phyloP scores from a whole-genome alignment of 2,113 vertebrate genomes.

The Dicaeum eximium region DNA sequence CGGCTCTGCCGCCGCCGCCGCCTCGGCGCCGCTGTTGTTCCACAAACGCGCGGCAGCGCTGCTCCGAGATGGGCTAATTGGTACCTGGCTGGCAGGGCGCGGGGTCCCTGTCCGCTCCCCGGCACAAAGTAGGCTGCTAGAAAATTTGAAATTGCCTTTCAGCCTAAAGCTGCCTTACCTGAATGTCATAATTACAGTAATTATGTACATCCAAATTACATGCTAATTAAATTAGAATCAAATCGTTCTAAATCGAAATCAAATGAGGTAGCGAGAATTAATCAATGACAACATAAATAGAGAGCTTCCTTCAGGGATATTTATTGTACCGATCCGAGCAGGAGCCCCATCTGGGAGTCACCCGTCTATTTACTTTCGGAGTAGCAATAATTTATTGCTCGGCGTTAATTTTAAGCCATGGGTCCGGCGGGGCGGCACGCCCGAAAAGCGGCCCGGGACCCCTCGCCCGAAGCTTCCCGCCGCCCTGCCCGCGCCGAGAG shows the following conservation, averaged over 20 bases:
- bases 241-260: slow-evolving; percentile 90
- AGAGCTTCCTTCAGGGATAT: slow-evolving; percentile 84
- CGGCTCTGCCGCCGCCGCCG: not conserved
- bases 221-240: slow-evolving; percentile 91
- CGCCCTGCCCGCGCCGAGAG: no score
- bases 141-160: slow-evolving; percentile 83
- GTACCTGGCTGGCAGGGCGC: slow-evolving; percentile 72
- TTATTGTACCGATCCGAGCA: slow-evolving; percentile 81
- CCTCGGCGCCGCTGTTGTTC: slow-evolving; percentile 56
- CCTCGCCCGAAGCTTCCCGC: no score
- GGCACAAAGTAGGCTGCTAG: slow-evolving; percentile 74
- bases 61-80: slow-evolving; percentile 75
- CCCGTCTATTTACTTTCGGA: slow-evolving; percentile 72
- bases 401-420: slow-evolving; percentile 8
- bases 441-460: not conserved
- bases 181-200: slow-evolving; percentile 91
- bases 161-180: slow-evolving; percentile 87
- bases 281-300: slow-evolving; percentile 92
- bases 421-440: not conserved
- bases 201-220: slow-evolving; percentile 90
- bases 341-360: slow-evolving; percentile 72
- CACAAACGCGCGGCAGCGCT: slow-evolving; percentile 62
- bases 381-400: slow-evolving; percentile 58
- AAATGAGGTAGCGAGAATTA: slow-evolving; percentile 88
- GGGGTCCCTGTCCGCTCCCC: slow-evolving; percentile 76